Conservation (phyloP, 2,797 vertebrate species). For the Sparus aurata region DNA sequence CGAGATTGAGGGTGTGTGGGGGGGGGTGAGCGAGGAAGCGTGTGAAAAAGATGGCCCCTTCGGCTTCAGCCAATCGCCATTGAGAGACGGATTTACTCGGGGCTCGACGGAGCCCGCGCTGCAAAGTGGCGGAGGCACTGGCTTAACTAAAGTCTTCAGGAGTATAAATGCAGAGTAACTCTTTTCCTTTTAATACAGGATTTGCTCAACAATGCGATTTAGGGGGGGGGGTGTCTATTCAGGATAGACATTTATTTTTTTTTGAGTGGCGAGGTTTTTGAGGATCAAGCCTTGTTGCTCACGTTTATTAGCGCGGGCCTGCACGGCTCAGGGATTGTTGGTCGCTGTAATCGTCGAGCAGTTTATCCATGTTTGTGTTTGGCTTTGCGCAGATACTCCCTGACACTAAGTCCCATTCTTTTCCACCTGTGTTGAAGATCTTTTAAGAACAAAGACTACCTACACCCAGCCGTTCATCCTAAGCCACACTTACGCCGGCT, state of each 20-base stretch:
- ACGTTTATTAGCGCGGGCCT: conserved; percentile 79
- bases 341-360: conserved; percentile 72
- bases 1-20: conserved; percentile 45
- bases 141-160: conserved; percentile 97
- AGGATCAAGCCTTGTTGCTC: conserved; percentile 84
- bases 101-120: conserved; percentile 85
- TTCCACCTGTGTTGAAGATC: conserved; percentile 46
- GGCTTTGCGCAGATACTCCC: conserved; percentile 52
- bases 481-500: conserved; percentile 36
- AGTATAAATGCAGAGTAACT: conserved; percentile 98
- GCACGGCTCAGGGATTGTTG: conserved; percentile 72
- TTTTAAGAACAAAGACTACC: conserved; percentile 73
- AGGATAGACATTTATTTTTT: conserved; percentile 86
- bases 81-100: conserved; percentile 77
- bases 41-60: conserved; percentile 84
- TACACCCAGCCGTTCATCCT: conserved; percentile 51
- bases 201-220: conserved; percentile 99
- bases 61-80: conserved; percentile 78
- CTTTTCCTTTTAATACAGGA: conserved; percentile 93
- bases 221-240: conserved; percentile 91
- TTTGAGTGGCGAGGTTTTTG: conserved; percentile 75
- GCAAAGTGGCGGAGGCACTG: conserved; percentile 92
- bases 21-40: conserved; percentile 66
- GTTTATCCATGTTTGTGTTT: conserved; percentile 80
- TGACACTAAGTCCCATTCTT: conserved; percentile 72